Percentiles rank a stretch among this genome's conserved stretches.
phyloP scores from a whole-genome alignment of 2,888 invertebrate genomes.

The Hydrotaea diabolus region DNA sequence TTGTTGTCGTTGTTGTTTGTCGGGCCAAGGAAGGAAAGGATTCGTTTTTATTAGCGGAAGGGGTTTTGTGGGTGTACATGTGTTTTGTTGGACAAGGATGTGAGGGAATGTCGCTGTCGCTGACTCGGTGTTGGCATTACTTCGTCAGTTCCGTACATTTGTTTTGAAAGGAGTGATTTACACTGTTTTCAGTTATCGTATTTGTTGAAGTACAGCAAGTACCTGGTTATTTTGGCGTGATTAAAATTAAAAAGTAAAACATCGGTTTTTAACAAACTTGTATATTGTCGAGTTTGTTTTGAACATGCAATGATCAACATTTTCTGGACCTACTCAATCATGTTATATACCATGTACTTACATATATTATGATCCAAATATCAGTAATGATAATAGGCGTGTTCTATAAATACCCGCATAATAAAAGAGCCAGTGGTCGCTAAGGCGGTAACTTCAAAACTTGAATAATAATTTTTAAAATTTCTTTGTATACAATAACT shows the following conservation, averaged over 20 bases:
- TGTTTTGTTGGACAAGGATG: not conserved
- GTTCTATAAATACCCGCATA: no score
- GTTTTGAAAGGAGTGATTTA: constrained; percentile 58
- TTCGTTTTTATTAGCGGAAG: constrained; percentile 43
- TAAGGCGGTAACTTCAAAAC: no score
- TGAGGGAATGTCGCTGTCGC: constrained; percentile 29
- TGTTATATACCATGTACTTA: no score
- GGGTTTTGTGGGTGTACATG: constrained; percentile 29
- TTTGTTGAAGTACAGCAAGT: not conserved
- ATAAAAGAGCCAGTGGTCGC: no score
- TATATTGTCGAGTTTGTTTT: no score
- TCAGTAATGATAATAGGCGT: no score
- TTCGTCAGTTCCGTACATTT: not conserved
- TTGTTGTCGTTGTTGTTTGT: constrained; percentile 34
- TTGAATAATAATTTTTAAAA: no score
- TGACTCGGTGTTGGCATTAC: constrained; percentile 22
- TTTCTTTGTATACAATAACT: no score
- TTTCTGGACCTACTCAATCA: no score
- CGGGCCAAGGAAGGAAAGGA: constrained; percentile 47
- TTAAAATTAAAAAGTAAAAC: not conserved
- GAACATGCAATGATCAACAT: no score
- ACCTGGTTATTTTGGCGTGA: not conserved
- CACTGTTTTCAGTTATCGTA: constrained; percentile 31
- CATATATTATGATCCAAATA: no score
- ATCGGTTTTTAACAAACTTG: no score